Base-by-base conservation (phyloP, 2,888 invertebrate species). In the Dorcus hopei region DNA sequence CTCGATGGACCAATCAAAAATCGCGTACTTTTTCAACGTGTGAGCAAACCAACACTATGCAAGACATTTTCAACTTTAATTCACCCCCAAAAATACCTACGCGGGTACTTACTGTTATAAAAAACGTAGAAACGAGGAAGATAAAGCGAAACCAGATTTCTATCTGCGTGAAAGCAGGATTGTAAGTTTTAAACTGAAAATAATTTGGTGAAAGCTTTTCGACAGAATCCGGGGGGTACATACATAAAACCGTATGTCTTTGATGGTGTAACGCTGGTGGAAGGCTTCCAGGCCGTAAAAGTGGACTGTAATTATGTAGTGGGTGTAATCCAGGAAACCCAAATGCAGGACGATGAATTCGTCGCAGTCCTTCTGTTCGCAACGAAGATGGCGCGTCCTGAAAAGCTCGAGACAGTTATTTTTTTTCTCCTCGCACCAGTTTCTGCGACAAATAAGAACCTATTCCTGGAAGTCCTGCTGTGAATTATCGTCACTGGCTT, bases 111-210 rank as follows among this genome's bases (percentile, higher is more conserved):
- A 96, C 96, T 68, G 92, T 89, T 40, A 93, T 87, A 58, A 88
- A 80, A 76, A 97, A 97, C 1, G 95, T 90, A 42, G 91, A 85
- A 43, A 95, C 80, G 52, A 97, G 82, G 79, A 97, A 97, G 70
- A 97, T 91, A 75, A 97, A 92, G 67, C 97, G 83, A 76, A 97
- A 95, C 95, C 97, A 97, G 62, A 97, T 94, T 81, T 97, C 97
- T 75, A 97, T 90, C 81, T 96, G 95, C 38, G 97, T 97, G 75
- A 97, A 98, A 8, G 91, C 91, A 49, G 96, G 93, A 79, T 95
- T 97, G 80, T 96, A 97, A 3, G 92, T 95, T 80, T 95, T 95
- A 76, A 96, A 95, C 97, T 97, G 83, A 59, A 87, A 86, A 66
- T 60, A 67, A 64, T 52, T 38, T 55, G 41, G 47, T 9, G 40